These are phyloP conservation scores for Coregonus suidteri DNA, from an alignment of 2,797 vertebrate species.

Conservation along the genomic window DNA sequence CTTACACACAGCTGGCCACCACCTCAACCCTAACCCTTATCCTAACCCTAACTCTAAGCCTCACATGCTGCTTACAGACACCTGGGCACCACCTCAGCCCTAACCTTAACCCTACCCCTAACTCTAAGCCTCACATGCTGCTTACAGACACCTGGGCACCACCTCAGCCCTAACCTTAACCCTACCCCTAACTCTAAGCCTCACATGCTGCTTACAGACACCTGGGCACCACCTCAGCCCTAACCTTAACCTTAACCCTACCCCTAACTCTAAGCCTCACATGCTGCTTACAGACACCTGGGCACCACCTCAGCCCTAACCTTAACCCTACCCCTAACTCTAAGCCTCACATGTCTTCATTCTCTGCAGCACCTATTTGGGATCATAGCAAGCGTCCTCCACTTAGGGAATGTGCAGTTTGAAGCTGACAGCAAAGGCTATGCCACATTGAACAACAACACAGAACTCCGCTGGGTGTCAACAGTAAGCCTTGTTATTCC, in stretches of 20 bases:
- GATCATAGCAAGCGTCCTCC: slow-evolving; percentile 89
- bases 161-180: neutral
- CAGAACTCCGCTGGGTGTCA: slow-evolving; percentile 88
- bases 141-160: no score
- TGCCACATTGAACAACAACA: slow-evolving; percentile 75
- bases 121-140: neutral
- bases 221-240: neutral
- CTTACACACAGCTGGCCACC: no score
- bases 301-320: neutral
- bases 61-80: no score
- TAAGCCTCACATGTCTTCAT: slow-evolving; percentile 1
- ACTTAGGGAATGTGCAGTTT: slow-evolving; percentile 91
- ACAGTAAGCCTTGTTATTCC: slow-evolving; percentile 76
- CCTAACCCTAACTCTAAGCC: no score
- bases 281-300: neutral
- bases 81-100: no score
- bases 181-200: neutral
- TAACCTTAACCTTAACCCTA: neutral
- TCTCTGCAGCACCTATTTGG: slow-evolving; percentile 85
- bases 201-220: neutral
- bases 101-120: neutral
- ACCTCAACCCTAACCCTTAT: no score
- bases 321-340: neutral
- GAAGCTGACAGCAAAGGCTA: slow-evolving; percentile 80
- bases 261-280: neutral